Evolutionary conservation across 1,140 invertebrate species (phyloP).

Genomic region (Drosophila rufa): DNA sequence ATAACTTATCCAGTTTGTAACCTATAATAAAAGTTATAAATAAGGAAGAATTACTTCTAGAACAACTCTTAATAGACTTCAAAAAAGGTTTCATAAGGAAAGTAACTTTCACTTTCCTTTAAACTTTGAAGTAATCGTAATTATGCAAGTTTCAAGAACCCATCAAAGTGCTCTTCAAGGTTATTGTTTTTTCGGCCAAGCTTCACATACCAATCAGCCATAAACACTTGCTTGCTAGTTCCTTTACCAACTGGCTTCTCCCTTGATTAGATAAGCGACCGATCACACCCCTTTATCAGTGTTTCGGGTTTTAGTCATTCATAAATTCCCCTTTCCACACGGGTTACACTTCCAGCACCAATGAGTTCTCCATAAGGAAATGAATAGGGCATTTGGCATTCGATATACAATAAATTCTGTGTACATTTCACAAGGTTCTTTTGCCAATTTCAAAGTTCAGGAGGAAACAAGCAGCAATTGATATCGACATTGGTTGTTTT

Average conservation of each 20-base stretch:
- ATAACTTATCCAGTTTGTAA: not conserved
- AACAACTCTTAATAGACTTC: not conserved
- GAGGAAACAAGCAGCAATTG: conserved; percentile 34
- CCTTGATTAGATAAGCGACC: conserved; percentile 65
- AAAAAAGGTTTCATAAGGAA: too few species aligned
- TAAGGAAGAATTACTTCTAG: not conserved
- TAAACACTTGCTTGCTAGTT: conserved; percentile 62
- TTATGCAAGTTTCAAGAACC: conserved; percentile 3
- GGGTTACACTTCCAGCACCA: not conserved
- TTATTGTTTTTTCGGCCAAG: conserved; percentile 31
- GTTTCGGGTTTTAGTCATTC: conserved; percentile 54
- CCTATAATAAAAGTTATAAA: not conserved
- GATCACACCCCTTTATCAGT: conserved; percentile 13
- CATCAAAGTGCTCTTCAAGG: conserved; percentile 20
- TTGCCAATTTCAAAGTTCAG: conserved; percentile 66
- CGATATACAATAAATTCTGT: conserved; percentile 1
- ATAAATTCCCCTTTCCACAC: conserved; percentile 17
- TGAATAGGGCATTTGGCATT: conserved; percentile 25
- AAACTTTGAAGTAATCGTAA: not conserved
- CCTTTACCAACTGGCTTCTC: conserved; percentile 44
- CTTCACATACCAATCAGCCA: conserved; percentile 38
- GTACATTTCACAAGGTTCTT: not conserved
- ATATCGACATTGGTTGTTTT: conserved; percentile 26
- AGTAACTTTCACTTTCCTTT: conserved; percentile 1
- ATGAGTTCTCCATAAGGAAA: not conserved